Conservation (phyloP, 2,113 vertebrate species). For the Hipposideros armiger region DNA sequence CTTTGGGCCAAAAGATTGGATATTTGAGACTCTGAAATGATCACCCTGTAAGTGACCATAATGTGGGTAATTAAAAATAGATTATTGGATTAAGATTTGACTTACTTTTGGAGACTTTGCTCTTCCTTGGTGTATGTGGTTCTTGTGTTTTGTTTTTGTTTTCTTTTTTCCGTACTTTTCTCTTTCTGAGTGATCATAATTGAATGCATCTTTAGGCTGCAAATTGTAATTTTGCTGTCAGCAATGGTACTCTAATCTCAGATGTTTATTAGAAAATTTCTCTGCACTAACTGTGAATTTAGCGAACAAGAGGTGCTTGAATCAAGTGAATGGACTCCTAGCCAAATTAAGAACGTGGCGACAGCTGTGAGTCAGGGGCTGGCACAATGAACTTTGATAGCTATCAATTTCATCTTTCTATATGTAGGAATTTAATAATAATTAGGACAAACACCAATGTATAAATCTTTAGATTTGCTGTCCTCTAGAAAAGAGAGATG, state of each 20-base stretch:
- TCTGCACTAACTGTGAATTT: conserved; percentile 70
- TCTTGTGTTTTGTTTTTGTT: conserved; percentile 54
- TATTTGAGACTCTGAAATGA: conserved; percentile 83
- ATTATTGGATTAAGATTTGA: conserved; percentile 86
- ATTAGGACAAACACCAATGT: background rate
- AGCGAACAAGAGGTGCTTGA: conserved; percentile 77
- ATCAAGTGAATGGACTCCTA: conserved; percentile 54
- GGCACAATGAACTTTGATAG: background rate
- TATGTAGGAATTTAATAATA: background rate
- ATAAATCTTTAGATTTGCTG: background rate
- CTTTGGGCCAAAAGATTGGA: conserved; percentile 80
- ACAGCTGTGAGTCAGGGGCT: background rate
- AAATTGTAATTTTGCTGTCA: conserved; percentile 87
- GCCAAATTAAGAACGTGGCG: background rate
- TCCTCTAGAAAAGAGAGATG: background rate
- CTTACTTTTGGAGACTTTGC: conserved; percentile 79
- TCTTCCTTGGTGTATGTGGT: conserved; percentile 73
- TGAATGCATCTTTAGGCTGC: conserved; percentile 81
- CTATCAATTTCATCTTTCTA: background rate
- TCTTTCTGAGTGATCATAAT: conserved; percentile 82
- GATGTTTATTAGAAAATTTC: conserved; percentile 84
- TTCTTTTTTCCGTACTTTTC: conserved; percentile 67
- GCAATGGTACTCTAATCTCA: conserved; percentile 82
- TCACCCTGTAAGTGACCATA: conserved; percentile 81
- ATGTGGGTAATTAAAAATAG: conserved; percentile 83